phyloP scores from a whole-genome alignment of 1,140 invertebrate species.

The Leptinotarsa undecemlineata region DNA sequence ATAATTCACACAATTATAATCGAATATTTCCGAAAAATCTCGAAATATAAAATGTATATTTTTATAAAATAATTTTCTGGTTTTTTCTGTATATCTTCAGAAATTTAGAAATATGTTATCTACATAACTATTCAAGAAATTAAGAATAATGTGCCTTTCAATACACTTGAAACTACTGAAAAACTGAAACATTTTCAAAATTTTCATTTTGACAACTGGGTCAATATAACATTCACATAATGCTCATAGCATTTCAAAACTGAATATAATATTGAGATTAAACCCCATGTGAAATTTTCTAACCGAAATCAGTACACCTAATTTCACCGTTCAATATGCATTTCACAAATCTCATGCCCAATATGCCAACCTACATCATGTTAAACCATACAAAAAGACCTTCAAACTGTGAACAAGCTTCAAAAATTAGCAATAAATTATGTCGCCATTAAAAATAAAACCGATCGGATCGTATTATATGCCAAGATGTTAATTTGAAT shows the following conservation, averaged over 20 bases:
- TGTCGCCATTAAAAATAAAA: slow-evolving; percentile 28
- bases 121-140: too few species aligned
- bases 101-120: too few species aligned
- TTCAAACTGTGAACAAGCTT: slow-evolving; percentile 24
- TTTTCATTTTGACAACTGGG: too few species aligned
- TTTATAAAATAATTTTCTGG: too few species aligned
- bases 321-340: neutral
- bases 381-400: slow-evolving; percentile 10
- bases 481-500: slow-evolving; percentile 28
- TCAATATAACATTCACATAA: neutral
- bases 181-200: too few species aligned
- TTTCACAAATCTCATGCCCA: slow-evolving; percentile 7
- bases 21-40: too few species aligned
- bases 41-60: too few species aligned
- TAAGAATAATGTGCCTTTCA: too few species aligned
- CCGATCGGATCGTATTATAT: slow-evolving; percentile 15
- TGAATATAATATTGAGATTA: neutral
- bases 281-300: too few species aligned
- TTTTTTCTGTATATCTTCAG: too few species aligned
- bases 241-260: neutral
- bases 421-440: slow-evolving; percentile 31
- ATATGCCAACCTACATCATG: slow-evolving; percentile 16
- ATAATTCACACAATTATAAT: too few species aligned
- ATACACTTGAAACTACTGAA: too few species aligned
- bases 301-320: neutral